phyloP scores from a whole-genome alignment of 2,113 vertebrate species.

The Neopipo cinnamomea region DNA sequence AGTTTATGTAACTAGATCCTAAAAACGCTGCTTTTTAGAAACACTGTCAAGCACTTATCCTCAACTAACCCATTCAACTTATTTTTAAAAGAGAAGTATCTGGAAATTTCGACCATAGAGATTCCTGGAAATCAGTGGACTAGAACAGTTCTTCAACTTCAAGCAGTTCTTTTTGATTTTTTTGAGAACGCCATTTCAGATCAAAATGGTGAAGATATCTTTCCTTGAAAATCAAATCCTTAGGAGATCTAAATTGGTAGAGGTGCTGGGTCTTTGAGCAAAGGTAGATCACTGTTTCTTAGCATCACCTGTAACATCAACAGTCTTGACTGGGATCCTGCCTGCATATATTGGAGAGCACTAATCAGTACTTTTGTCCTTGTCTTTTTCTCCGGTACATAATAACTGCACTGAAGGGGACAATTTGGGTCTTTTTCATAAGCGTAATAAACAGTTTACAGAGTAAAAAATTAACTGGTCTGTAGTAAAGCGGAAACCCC shows the following conservation, averaged over 20 bases:
- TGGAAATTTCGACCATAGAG: neutral
- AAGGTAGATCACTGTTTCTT: neutral
- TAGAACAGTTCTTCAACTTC: neutral
- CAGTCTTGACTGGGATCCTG: neutral
- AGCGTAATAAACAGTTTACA: neutral
- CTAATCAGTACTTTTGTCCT: neutral
- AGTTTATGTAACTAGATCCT: conserved; percentile 1
- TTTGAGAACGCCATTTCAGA: neutral
- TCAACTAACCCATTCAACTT: neutral
- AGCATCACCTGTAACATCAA: neutral
- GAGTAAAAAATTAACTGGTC: neutral
- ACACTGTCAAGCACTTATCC: neutral
- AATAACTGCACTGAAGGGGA: neutral
- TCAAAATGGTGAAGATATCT: neutral
- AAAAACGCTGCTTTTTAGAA: neutral
- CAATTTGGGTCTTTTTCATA: neutral
- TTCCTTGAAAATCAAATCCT: neutral
- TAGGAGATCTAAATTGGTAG: neutral
- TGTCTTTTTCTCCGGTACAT: neutral
- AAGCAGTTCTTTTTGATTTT: neutral
- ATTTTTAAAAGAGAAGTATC: neutral
- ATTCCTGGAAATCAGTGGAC: neutral
- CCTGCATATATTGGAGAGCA: neutral
- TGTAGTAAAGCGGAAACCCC: neutral
- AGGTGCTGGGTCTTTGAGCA: neutral